Percentiles rank a stretch among this genome's conserved stretches.
Evolutionary conservation across 2,797 vertebrate species (phyloP).

Genomic region (Malacoraja senta): DNA sequence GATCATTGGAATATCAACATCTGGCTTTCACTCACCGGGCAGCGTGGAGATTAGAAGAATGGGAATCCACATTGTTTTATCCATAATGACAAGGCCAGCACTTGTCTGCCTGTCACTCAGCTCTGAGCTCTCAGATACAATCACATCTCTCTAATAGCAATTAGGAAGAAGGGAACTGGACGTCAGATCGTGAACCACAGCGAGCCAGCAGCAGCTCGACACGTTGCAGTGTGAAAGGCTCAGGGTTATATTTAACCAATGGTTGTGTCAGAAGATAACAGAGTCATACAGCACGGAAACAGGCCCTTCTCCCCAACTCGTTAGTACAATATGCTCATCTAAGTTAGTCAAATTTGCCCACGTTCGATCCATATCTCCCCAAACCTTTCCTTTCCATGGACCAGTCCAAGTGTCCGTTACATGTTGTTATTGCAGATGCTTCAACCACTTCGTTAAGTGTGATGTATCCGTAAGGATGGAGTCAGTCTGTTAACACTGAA

Average conservation of each 20-base stretch:
- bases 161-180: background rate
- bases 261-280: no score
- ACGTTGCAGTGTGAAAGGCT: no score
- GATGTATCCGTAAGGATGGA: no score
- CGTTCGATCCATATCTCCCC: fast-evolving
- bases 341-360: no score
- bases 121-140: background rate
- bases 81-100: background rate
- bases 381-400: no score
- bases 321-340: no score
- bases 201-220: background rate
- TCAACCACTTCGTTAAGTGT: no score
- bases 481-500: no score
- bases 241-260: background rate
- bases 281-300: no score
- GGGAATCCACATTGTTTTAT: background rate
- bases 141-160: background rate
- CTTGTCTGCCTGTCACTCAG: background rate
- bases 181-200: background rate
- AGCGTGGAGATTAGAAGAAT: background rate
- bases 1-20: background rate
- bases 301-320: no score
- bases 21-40: background rate
- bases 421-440: no score
- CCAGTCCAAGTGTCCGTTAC: no score